Base-by-base conservation (phyloP, 2,888 invertebrate genomes). In the Nomada fabriciana region DNA sequence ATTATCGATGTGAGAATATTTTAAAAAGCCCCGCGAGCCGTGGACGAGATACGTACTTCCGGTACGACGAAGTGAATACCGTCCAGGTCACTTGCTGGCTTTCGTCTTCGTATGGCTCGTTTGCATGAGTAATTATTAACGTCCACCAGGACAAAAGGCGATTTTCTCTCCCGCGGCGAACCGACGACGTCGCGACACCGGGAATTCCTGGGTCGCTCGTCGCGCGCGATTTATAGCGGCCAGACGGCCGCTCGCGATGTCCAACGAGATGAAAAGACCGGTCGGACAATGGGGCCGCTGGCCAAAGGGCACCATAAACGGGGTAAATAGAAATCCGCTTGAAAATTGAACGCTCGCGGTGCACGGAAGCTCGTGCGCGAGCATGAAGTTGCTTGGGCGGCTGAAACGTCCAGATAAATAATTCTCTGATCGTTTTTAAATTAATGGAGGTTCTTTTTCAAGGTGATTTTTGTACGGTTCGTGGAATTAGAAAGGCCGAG, bases 51-150 rank as follows among this genome's bases (percentile, higher is more conserved):
- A 73, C 79, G 50, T 50, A 73, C 79, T 84, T 80, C 67, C 79
- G 84, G 65, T 36, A 71, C 52, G 50, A 15, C 47, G 7, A 13
- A 18, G 71, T 15, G 69, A 77, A 67, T 76, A n/a, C 68, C 53
- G 50, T 42, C 60, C 52, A 70, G 57, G 61, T 55, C 64, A 61
- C 70, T 29, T 10, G 63, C 52, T 57, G 60, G 67, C 65, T 60
- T 76, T 76, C 83, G 67, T 82, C 80, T 69, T 77, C 64, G 81
- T 75, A 76, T 76, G 80, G 60, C 83, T 89, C 90, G 89, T 89
- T 89, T 89, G 85, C 87, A 85, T 83, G 84, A 84, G 90, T 90
- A 89, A 89, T 89, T 90, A 89, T 89, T 89, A 89, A 87, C 89
- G 86, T 87, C 78, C 75, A 67, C 36, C 47, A 78, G 85, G 83